Evolutionary conservation across 2,888 invertebrate species (phyloP).

Genomic region (Standfussiana lucernea): DNA sequence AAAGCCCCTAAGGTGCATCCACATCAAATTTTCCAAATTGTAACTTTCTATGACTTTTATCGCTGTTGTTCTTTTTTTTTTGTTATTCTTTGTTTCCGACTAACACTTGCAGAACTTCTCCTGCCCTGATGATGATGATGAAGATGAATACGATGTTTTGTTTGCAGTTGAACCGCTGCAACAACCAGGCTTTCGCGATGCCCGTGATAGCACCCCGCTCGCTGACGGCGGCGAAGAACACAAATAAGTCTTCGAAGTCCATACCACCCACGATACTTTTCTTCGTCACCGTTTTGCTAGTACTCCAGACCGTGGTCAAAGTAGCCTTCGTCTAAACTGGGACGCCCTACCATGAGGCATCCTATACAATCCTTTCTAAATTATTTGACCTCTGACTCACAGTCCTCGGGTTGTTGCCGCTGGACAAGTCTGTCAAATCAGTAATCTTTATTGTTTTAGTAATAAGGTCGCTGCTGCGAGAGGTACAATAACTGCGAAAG

Average conservation of each 20-base stretch:
- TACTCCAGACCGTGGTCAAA: slow-evolving; percentile 86
- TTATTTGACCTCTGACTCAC: background rate
- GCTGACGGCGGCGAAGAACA: slow-evolving; percentile 42
- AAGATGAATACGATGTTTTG: background rate
- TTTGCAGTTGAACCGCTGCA: slow-evolving; percentile 84
- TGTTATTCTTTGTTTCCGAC: background rate
- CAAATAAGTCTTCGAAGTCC: slow-evolving; percentile 70
- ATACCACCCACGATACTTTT: slow-evolving; percentile 81
- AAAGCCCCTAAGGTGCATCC: background rate
- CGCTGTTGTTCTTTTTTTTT: background rate
- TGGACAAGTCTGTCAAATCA: background rate
- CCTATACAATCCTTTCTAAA: background rate
- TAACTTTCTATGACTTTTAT: background rate
- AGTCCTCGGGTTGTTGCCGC: background rate
- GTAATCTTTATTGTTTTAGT: background rate
- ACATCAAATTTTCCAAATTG: background rate
- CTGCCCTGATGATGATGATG: background rate
- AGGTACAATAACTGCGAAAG: background rate
- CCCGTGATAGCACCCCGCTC: slow-evolving; percentile 74
- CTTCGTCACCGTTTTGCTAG: slow-evolving; percentile 84
- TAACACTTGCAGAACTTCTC: background rate
- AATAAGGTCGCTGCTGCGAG: background rate
- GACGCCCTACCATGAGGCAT: slow-evolving; percentile 36
- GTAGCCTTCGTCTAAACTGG: slow-evolving; percentile 78
- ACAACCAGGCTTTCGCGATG: slow-evolving; percentile 83